A percentile compares a stretch with the other conserved stretches of the same genome.
These are phyloP conservation scores for Diceros bicornis DNA, from an alignment of 2,797 vertebrate genomes.

Conservation along the genomic window DNA sequence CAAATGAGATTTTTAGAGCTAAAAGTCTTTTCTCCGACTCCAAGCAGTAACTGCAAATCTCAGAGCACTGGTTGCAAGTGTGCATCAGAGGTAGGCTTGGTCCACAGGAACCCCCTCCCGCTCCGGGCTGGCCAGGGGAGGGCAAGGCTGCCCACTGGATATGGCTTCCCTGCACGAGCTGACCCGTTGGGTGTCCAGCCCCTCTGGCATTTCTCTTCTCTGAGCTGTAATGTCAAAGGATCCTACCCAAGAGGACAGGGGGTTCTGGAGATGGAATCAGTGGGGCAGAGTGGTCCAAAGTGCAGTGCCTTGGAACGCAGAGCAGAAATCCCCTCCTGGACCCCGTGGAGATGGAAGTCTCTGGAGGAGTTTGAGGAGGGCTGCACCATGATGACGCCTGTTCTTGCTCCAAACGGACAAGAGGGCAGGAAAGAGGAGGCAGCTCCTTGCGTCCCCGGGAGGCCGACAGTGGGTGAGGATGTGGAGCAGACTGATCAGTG, in stretches of 20 bases:
- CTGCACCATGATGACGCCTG: background rate
- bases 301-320: background rate
- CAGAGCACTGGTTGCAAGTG: background rate
- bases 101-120: fast-evolving
- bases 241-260: too few species aligned
- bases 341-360: background rate
- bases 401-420: too few species aligned
- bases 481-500: background rate
- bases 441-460: too few species aligned
- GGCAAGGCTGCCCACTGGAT: background rate
- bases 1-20: background rate
- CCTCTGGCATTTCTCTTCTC: background rate
- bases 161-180: fast-evolving
- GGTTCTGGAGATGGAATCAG: background rate
- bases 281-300: background rate
- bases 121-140: fast-evolving
- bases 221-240: too few species aligned
- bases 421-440: background rate
- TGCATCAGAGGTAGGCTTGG: fast-evolving
- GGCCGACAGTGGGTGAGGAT: fast-evolving
- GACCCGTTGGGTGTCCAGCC: fast-evolving
- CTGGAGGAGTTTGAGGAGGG: background rate
- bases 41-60: background rate
- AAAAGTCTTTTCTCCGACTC: background rate
- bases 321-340: background rate